These are phyloP conservation scores for Trissonchulus sp. DNA, from an alignment of 2,888 invertebrate genomes.

Conservation along the genomic window DNA sequence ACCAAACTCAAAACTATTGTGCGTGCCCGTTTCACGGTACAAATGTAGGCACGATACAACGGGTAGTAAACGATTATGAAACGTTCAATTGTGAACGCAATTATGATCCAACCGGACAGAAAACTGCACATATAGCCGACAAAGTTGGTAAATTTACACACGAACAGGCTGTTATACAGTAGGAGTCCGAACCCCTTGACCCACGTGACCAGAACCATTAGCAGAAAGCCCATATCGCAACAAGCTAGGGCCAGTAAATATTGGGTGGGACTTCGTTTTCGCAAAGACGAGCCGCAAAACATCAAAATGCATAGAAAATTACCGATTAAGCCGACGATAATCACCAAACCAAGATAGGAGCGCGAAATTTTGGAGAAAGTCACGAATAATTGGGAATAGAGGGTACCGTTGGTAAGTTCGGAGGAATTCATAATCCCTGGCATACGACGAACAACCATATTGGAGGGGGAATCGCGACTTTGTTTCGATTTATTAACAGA, in stretches of 20 bases:
- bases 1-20: background rate
- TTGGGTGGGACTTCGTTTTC: background rate
- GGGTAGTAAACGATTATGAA: constrained; percentile 24
- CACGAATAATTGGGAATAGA: background rate
- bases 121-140: constrained; percentile 14
- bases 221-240: constrained; percentile 21
- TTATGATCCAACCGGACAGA: constrained; percentile 22
- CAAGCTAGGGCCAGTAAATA: constrained; percentile 21
- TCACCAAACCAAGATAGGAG: background rate
- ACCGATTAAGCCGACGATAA: constrained; percentile 18
- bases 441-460: background rate
- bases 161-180: constrained; percentile 1
- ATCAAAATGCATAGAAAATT: constrained; percentile 22
- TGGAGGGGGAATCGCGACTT: no score
- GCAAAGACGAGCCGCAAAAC: constrained; percentile 22
- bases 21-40: constrained; percentile 20
- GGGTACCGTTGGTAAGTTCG: background rate
- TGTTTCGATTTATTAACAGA: no score
- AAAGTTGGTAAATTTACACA: constrained; percentile 20
- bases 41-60: background rate
- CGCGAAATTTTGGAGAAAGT: background rate
- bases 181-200: constrained; percentile 16
- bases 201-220: constrained; percentile 14
- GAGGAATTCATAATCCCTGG: background rate
- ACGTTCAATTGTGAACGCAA: constrained; percentile 24